A percentile compares a stretch with the other conserved stretches of the same genome.
phyloP scores from a whole-genome alignment of 2,888 invertebrate species.

The Drosophila tripunctata region DNA sequence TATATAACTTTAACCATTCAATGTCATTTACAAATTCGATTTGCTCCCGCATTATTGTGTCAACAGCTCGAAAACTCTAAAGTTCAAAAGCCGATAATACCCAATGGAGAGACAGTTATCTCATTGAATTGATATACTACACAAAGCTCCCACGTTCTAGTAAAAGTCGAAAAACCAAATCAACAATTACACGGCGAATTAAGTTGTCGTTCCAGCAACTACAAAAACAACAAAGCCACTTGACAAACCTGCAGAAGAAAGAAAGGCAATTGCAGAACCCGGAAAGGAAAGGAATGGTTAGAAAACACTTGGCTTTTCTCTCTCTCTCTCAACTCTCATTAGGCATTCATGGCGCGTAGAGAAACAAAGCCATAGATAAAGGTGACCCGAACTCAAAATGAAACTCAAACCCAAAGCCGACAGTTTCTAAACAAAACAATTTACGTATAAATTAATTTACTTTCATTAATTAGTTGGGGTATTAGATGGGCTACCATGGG shows the following conservation, averaged over 20 bases:
- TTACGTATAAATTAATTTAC: constrained; percentile 83
- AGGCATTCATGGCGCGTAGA: constrained; percentile 69
- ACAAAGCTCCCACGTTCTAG: constrained; percentile 76
- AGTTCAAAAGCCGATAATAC: constrained; percentile 38
- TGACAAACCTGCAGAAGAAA: constrained; percentile 34
- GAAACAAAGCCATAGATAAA: constrained; percentile 65
- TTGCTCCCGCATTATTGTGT: constrained; percentile 16
- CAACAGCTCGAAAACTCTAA: neutral
- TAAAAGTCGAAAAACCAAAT: constrained; percentile 65
- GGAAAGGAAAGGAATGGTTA: constrained; percentile 23
- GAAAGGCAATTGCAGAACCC: constrained; percentile 35
- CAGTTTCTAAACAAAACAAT: constrained; percentile 73
- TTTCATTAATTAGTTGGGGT: constrained; percentile 82
- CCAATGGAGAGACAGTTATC: constrained; percentile 37
- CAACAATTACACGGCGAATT: constrained; percentile 63
- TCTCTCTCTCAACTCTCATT: constrained; percentile 55
- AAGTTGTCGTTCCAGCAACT: constrained; percentile 33
- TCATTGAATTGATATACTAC: constrained; percentile 30
- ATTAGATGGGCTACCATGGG: constrained; percentile 63
- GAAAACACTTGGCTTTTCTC: constrained; percentile 25
- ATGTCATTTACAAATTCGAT: neutral
- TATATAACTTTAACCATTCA: neutral
- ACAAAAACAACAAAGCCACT: constrained; percentile 28
- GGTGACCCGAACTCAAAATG: constrained; percentile 31
- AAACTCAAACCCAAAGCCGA: constrained; percentile 26